Evolutionary conservation across 2,797 vertebrate genomes (phyloP), one percentile per base, ranked within the genome.

Genomic region (Myripristis jacobus): DNA sequence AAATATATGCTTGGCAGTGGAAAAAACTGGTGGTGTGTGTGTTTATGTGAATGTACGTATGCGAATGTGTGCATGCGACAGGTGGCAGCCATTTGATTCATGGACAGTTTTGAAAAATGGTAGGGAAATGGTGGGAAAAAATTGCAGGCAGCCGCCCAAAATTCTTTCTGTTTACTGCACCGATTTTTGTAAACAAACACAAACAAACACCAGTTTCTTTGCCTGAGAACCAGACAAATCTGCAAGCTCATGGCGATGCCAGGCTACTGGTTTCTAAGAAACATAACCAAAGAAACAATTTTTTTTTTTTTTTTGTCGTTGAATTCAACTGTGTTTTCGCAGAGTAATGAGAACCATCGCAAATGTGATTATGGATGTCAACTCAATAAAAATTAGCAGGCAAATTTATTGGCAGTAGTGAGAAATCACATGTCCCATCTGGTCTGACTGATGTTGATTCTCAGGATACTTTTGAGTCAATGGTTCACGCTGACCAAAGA

Each of bases 371-470:
- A 59, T 7, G 19, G 70, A 86, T 2, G 16, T 80, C 63, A 78
- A 70, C 74, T 71, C 47, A 22, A 66, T 50, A 47, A 69, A 54
- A 60, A 38, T 60, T 72, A 18, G 54, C 54, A 48, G 72, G 70
- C 70, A 75, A 73, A 67, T 76, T 69, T 52, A 25, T 13, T 68
- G 64, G 70, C 43, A 65, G 50, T n/a, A 70, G 53, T 63, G 57
- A 82, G 65, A 38, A 59, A 76, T 78, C 83, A 69, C 70, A 83
- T 58, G 73, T 62, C 43, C 65, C 80, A 78, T 81, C 80, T 83
- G 75, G 71, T 79, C n/a, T 70, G 65, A 85, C 69, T 76, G 62
- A 72, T 67, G 66, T 71, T 4, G 8, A 2, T 47, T 38, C 9
- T 0, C 4, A 54, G 60, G 22, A 55, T n/a, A 57, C 60, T n/a